Percentiles rank a stretch among this genome's conserved stretches.
phyloP scores from a whole-genome alignment of 2,888 invertebrate genomes.

The Dyspetes luteomarginatus region DNA sequence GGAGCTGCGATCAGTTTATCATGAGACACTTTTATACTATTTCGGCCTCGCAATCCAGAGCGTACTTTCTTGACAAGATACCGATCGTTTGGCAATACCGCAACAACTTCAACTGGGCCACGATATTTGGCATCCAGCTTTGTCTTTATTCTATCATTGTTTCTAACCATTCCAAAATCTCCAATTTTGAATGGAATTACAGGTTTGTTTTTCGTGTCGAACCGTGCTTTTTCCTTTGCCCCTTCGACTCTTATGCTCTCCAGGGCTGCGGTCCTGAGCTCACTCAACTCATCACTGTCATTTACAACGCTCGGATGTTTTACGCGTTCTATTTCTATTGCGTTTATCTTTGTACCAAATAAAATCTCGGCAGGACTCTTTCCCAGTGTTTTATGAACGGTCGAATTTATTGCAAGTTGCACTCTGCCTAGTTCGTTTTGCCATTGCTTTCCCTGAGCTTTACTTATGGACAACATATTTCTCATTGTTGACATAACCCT shows the following conservation, averaged over 20 bases:
- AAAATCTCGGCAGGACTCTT: slow-evolving; percentile 2
- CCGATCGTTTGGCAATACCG: too few species aligned
- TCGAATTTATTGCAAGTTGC: slow-evolving; percentile 14
- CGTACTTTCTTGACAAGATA: slow-evolving; percentile 5
- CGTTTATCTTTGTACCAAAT: not conserved
- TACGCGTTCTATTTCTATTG: not conserved
- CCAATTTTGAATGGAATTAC: too few species aligned
- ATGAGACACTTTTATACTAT: slow-evolving; percentile 10
- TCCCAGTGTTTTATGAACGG: slow-evolving; percentile 2
- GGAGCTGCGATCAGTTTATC: slow-evolving; percentile 18
- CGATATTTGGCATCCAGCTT: too few species aligned
- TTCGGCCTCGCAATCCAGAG: slow-evolving; percentile 9
- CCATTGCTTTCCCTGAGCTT: slow-evolving; percentile 20
- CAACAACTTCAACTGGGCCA: too few species aligned
- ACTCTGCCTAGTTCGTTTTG: slow-evolving; percentile 7
- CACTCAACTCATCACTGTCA: not conserved
- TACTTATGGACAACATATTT: slow-evolving; percentile 10
- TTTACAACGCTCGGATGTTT: not conserved
- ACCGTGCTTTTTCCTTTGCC: too few species aligned
- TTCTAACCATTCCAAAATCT: too few species aligned
- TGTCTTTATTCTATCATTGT: too few species aligned
- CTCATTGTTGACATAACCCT: slow-evolving; percentile 11
- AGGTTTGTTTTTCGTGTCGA: too few species aligned
- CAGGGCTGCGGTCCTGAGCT: too few species aligned
- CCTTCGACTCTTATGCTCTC: too few species aligned